Conservation (phyloP, 2,797 vertebrate genomes). For the Tokudaia tokunoshimensis region DNA sequence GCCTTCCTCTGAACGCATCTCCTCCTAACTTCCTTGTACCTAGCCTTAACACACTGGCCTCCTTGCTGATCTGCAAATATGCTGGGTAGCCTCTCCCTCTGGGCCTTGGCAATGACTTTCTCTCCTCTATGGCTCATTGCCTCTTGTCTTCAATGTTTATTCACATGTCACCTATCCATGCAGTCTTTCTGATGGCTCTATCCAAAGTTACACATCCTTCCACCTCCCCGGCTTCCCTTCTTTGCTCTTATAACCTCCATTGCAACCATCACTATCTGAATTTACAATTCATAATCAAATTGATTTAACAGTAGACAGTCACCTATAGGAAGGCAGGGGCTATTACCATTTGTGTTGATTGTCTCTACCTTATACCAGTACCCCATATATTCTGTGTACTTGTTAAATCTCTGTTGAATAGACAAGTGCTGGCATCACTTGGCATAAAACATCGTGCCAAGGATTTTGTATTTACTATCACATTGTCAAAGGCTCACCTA, state of each 20-base stretch:
- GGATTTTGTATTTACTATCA: constrained; percentile 1
- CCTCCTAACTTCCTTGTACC: neutral
- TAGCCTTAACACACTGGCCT: neutral
- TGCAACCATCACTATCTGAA: neutral
- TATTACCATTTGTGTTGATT: neutral
- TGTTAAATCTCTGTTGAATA: neutral
- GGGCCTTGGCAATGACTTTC: neutral
- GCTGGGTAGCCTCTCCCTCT: neutral
- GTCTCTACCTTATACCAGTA: neutral
- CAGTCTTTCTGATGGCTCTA: neutral
- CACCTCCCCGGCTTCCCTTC: neutral
- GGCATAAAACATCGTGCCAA: neutral
- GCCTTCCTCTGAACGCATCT: neutral
- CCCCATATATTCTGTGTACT: neutral
- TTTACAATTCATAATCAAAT: neutral
- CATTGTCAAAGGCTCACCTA: constrained; percentile 6
- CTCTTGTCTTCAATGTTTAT: neutral
- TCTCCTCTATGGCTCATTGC: neutral
- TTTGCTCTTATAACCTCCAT: neutral
- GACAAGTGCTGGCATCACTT: neutral
- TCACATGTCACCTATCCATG: neutral
- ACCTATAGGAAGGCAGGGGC: neutral
- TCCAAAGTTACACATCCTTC: neutral
- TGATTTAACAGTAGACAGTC: neutral
- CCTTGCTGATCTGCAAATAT: neutral